phyloP scores from a whole-genome alignment of 2,113 vertebrate species.

The Pituophis catenifer region DNA sequence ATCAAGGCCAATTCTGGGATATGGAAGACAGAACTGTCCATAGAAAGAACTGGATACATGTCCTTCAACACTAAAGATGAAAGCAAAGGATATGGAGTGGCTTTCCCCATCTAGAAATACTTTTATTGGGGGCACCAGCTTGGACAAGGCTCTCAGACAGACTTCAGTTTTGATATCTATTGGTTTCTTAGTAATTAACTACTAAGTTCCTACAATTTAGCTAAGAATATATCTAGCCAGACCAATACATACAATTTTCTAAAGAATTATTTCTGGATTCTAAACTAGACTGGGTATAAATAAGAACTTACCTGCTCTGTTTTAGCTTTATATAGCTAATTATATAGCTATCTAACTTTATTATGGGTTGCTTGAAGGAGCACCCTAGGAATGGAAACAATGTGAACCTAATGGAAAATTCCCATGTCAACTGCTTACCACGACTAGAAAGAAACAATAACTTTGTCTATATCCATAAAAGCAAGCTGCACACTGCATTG shows the following conservation, averaged over 20 bases:
- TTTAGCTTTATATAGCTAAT: not conserved
- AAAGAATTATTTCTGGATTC: not conserved
- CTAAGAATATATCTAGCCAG: not conserved
- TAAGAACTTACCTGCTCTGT: constrained; percentile 4
- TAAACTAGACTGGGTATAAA: not conserved
- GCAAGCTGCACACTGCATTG: not conserved
- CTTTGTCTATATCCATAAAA: not conserved
- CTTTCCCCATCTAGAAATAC: not conserved
- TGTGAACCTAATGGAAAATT: not conserved
- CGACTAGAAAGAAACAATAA: not conserved
- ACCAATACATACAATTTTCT: not conserved
- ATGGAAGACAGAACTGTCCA: not conserved
- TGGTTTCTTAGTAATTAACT: not conserved
- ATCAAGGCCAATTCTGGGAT: not conserved
- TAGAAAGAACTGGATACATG: not conserved
- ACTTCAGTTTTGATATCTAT: not conserved
- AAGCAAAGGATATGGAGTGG: not conserved
- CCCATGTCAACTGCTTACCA: not conserved
- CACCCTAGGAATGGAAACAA: not conserved
- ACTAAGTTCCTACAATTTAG: not conserved
- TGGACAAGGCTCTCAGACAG: not conserved
- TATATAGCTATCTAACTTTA: not conserved
- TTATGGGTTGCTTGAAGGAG: not conserved
- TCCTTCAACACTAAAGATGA: not conserved
- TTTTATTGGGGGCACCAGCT: not conserved